phyloP scores from a whole-genome alignment of 2,113 vertebrate species.

The Heterochromis multidens region DNA sequence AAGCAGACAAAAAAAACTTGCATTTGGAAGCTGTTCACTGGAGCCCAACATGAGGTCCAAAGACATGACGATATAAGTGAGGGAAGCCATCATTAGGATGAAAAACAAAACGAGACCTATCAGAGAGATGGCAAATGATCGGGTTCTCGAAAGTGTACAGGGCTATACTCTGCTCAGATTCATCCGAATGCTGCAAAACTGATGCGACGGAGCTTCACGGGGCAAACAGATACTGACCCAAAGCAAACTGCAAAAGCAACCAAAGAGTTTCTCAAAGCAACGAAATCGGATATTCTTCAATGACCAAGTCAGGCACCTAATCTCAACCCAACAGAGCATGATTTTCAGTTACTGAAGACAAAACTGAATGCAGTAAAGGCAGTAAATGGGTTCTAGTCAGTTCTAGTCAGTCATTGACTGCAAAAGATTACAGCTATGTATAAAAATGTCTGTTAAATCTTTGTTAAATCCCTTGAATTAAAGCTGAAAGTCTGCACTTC shows the following conservation, averaged over 20 bases:
- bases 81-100: accelerated
- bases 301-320: neutral
- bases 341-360: neutral
- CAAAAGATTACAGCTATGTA: too few relatives aligned
- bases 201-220: accelerated
- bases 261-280: neutral
- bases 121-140: neutral
- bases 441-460: too few relatives aligned
- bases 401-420: neutral
- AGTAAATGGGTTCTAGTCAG: too few relatives aligned
- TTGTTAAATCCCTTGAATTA: neutral
- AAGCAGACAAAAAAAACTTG: neutral
- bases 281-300: neutral
- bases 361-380: neutral
- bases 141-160: neutral
- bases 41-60: neutral
- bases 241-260: neutral
- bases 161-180: neutral
- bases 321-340: neutral
- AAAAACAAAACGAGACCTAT: neutral
- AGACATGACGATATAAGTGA: neutral
- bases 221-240: neutral
- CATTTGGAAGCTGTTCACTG: neutral
- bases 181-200: neutral
- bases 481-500: neutral